Percentiles rank a stretch among this genome's conserved stretches.
phyloP scores from a whole-genome alignment of 2,113 vertebrate genomes.

The Miniopterus natalensis region DNA sequence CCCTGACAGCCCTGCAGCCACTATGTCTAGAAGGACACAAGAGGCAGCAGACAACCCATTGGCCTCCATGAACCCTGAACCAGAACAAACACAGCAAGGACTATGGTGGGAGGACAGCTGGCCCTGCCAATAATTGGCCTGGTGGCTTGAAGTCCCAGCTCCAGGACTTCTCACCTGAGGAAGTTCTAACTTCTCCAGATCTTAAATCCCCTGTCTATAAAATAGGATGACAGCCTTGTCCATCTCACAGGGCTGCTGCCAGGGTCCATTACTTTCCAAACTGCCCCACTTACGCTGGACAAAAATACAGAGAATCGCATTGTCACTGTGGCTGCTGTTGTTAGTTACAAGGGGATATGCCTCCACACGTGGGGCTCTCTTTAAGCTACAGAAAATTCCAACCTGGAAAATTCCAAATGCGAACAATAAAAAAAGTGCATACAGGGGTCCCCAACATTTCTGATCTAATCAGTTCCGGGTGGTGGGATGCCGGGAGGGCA shows the following conservation, averaged over 20 bases:
- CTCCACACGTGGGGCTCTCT: background rate
- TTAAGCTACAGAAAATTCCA: slow-evolving; percentile 24
- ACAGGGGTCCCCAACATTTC: slow-evolving; percentile 71
- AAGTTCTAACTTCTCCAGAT: background rate
- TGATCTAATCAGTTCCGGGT: slow-evolving; percentile 34
- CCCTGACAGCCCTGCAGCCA: background rate
- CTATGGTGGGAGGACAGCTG: background rate
- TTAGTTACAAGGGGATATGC: background rate
- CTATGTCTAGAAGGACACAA: background rate
- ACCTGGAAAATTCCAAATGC: slow-evolving; percentile 65
- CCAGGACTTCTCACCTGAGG: background rate
- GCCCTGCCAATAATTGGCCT: background rate
- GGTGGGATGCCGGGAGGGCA: background rate
- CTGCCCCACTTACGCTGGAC: background rate
- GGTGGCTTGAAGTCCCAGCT: background rate
- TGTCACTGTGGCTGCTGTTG: accelerated
- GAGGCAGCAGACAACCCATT: background rate
- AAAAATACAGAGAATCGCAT: background rate
- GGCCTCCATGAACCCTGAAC: accelerated
- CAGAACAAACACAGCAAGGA: background rate
- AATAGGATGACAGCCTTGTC: background rate
- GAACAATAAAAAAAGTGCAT: slow-evolving; percentile 38
- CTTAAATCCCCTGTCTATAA: background rate
- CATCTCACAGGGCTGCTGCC: background rate
- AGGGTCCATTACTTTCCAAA: background rate